phyloP scores from a whole-genome alignment of 1,140 invertebrate genomes.

The Phymorhynchus buccinoides region DNA sequence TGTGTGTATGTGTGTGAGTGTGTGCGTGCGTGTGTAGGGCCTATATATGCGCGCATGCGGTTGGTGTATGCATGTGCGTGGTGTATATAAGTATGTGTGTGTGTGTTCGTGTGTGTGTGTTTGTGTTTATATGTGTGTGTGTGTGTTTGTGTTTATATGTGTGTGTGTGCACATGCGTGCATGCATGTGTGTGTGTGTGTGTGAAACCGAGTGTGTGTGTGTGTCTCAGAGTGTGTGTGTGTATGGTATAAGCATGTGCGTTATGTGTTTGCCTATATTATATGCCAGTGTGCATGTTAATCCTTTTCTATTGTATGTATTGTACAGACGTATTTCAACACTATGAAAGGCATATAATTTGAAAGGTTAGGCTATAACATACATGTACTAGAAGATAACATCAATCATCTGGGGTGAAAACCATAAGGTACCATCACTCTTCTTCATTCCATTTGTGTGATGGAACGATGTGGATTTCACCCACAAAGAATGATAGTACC shows the following conservation, averaged over 20 bases:
- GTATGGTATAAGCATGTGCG: not conserved
- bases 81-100: not conserved
- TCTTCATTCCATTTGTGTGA: too few relatives aligned
- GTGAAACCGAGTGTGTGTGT: not conserved
- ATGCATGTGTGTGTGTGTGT: conserved; percentile 6
- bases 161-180: not conserved
- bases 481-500: too few relatives aligned
- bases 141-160: not conserved
- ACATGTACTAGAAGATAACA: too few relatives aligned
- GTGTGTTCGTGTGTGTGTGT: not conserved
- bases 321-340: too few relatives aligned
- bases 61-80: not conserved
- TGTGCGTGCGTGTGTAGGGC: not conserved
- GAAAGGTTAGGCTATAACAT: too few relatives aligned
- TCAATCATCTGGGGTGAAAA: too few relatives aligned
- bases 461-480: too few relatives aligned
- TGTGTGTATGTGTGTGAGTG: conserved; percentile 24
- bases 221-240: not conserved
- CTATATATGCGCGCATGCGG: not conserved
- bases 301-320: too few relatives aligned
- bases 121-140: not conserved
- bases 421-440: too few relatives aligned
- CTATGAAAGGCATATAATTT: too few relatives aligned
- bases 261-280: not conserved
- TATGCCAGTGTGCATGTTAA: not conserved